Evolutionary conservation across 2,888 invertebrate genomes (phyloP).

Genomic region (Eupithecia exiguata): DNA sequence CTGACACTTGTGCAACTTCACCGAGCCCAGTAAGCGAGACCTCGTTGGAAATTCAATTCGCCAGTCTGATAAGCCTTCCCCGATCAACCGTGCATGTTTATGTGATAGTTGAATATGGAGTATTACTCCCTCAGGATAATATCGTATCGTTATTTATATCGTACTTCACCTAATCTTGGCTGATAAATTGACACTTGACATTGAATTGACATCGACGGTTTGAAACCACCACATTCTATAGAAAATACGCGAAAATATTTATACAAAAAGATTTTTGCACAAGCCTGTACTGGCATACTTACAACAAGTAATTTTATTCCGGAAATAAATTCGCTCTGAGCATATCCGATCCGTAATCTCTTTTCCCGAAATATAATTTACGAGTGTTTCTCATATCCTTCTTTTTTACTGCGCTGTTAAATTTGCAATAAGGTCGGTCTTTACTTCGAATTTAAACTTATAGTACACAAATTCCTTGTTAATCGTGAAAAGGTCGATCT

Average conservation of each 20-base stretch:
- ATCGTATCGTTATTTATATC: neutral
- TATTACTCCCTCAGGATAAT: neutral
- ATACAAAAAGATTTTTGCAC: too few species aligned
- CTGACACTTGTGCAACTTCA: slow-evolving; percentile 51
- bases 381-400: slow-evolving; percentile 29
- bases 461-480: slow-evolving; percentile 22
- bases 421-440: slow-evolving; percentile 26
- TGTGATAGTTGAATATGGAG: neutral
- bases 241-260: neutral
- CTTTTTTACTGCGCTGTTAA: slow-evolving; percentile 38
- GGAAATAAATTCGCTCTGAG: neutral
- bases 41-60: slow-evolving; percentile 54
- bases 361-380: slow-evolving; percentile 33
- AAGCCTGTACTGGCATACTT: too few species aligned
- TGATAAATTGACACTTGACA: neutral
- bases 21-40: slow-evolving; percentile 54
- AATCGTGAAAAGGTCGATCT: neutral
- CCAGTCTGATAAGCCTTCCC: slow-evolving; percentile 50
- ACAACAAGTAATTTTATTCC: neutral
- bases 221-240: neutral
- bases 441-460: slow-evolving; percentile 18
- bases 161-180: neutral
- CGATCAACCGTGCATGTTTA: slow-evolving; percentile 55
- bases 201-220: too few species aligned
- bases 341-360: slow-evolving; percentile 9